A percentile compares a stretch with the other conserved stretches of the same genome.
phyloP scores from a whole-genome alignment of 2,888 invertebrate genomes.

The Agriopis marginaria region DNA sequence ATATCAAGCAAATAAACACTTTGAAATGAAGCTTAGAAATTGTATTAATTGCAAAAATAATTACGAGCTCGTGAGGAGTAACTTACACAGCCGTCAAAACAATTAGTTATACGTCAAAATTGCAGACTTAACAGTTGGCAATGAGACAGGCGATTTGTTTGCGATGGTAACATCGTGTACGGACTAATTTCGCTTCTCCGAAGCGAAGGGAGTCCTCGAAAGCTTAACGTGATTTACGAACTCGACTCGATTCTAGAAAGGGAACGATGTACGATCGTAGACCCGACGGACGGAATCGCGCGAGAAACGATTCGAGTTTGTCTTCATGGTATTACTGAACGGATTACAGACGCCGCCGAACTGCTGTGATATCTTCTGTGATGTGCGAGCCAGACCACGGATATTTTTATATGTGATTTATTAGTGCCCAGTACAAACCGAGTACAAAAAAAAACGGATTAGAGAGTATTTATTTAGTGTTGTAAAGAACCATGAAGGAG shows the following conservation, averaged over 20 bases:
- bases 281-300: slow-evolving; percentile 35
- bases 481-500: slow-evolving; percentile 77
- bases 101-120: slow-evolving; percentile 53
- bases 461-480: slow-evolving; percentile 63
- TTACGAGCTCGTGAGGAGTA: slow-evolving; percentile 31
- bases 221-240: slow-evolving; percentile 45
- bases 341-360: slow-evolving; percentile 73
- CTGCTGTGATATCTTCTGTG: slow-evolving; percentile 85
- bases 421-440: slow-evolving; percentile 85
- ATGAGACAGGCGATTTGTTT: slow-evolving; percentile 61
- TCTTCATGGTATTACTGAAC: slow-evolving; percentile 46
- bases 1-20: not conserved
- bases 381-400: slow-evolving; percentile 80
- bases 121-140: slow-evolving; percentile 49
- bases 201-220: slow-evolving; percentile 45
- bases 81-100: slow-evolving; percentile 43
- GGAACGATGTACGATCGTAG: slow-evolving; percentile 34
- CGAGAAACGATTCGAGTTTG: slow-evolving; percentile 43
- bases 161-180: slow-evolving; percentile 56
- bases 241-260: slow-evolving; percentile 44
- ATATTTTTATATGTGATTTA: slow-evolving; percentile 87
- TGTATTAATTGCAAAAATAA: slow-evolving; percentile 10
- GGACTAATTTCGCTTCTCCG: slow-evolving; percentile 54
- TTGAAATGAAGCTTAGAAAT: slow-evolving; percentile 4
- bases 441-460: slow-evolving; percentile 85